Evolutionary conservation across 2,797 vertebrate genomes (phyloP), one percentile per base, ranked within the genome.

Genomic region (Luscinia luscinia): DNA sequence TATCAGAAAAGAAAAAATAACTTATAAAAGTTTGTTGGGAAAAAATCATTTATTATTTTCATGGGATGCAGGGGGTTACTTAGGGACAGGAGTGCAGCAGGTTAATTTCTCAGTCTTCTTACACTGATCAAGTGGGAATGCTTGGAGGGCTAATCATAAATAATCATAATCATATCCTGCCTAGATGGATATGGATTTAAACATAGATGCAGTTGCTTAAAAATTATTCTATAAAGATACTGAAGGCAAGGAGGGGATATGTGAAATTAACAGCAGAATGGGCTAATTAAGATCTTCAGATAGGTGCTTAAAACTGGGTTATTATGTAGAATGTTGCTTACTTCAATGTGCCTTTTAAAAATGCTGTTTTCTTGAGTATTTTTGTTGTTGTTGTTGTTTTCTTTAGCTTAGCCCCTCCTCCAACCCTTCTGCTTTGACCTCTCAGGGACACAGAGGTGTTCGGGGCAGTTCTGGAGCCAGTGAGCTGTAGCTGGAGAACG

Each of bases 231-330:
- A 72, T 80, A 91, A 82, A 96, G 96, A 95, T 92, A 94, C 15
- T 72, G 81, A 93, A 87, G 72, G 90, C 79, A 83, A 85, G 81
- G 68, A 85, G 89, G 87, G 72, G 84, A 83, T 95, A 94, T 83
- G 28, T 93, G 90, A 94, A 95, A 95, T 95, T 93, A 94, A 75
- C 75, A 95, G 72, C 84, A 94, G 87, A 96, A 92, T 90, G 46
- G 69, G 36, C 89, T 94, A 95, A 95, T 95, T 96, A 96, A 96
- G 93, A 94, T 94, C 85, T 96, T 93, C 76, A 91, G 92, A 92
- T 95, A 95, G 76, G 76, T 93, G 67, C 46, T 89, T 84, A 85
- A 91, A 96, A 91, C 69, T 91, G 66, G 75, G 64, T 92, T 93
- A 77, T 92, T 58, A 48, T 30, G 23, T 59, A 52, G 61, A 77